Conservation (phyloP, 2,888 invertebrate genomes). For the Lottia gigantea region DNA sequence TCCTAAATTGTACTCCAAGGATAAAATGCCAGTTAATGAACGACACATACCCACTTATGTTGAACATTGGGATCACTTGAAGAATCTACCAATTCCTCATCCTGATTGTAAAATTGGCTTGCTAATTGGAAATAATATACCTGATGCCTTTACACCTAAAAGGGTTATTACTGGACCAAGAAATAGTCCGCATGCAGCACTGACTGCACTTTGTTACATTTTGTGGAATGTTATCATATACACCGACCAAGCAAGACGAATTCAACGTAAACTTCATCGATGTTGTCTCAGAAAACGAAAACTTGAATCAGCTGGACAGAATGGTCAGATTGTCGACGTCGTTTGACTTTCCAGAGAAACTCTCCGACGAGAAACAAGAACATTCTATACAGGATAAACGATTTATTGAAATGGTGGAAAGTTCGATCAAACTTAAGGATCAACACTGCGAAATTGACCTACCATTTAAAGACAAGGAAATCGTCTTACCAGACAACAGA, state of each 20-base stretch:
- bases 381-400: no score
- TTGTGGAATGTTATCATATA: constrained; percentile 19
- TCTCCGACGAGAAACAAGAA: no score
- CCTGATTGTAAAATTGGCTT: background rate
- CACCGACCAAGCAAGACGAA: background rate
- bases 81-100: background rate
- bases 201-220: constrained; percentile 24
- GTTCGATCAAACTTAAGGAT: no score
- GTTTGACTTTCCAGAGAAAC: no score
- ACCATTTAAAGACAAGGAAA: no score
- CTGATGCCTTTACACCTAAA: background rate
- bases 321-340: background rate
- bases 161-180: background rate
- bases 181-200: constrained; percentile 23
- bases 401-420: no score
- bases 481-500: no score
- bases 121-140: constrained; percentile 15
- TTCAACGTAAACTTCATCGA: constrained; percentile 12
- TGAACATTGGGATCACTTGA: constrained; percentile 10
- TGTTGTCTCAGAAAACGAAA: constrained; percentile 82
- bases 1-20: background rate
- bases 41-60: background rate
- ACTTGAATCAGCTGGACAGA: background rate
- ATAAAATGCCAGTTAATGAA: background rate
- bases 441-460: no score